Evolutionary conservation across 92 coral and sea anemone species (phyloP), one percentile per base, ranked within the genome.

Genomic region (Phymanthus crucifer): DNA sequence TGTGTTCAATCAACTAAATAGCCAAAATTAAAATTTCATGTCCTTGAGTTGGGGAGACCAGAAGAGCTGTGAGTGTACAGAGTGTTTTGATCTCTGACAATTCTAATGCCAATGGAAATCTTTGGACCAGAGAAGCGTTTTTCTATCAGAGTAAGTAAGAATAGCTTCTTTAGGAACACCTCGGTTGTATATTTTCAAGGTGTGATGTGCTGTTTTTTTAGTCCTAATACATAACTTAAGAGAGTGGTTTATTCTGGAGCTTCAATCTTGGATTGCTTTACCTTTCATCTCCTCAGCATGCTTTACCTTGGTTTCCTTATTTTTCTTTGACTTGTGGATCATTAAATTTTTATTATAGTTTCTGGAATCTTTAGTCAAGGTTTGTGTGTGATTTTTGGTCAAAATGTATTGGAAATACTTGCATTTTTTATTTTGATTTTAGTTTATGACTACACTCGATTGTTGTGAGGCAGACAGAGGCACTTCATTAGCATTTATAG

Each of bases 21-120:
- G 61, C 54, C 47, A 79, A 74, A 82, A 92, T 92, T 92, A 92
- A 92, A 92, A 89, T 89, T 92, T 92, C 87, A 92, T 92, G 97
- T 78, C 52, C 80, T 87, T 57, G 86, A 80, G 78, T 36, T 82
- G 74, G 87, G 87, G 77, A 83, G 73, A 75, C 64, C 37, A 58
- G 32, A 21, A 37, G 86, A 82, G 66, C n/a, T 46, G 74, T 85
- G 87, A 21, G 74, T 74, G 3, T 23, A 77, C 27, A 23, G 37
- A 31, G 84, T 57, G 11, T 24, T 13, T n/a, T 56, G 76, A 66
- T 26, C 73, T 57, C 48, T 33, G 32, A 75, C 31, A 64, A 48
- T 66, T 47, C 82, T 35, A 32, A 89, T 85, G 92, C 85, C 89
- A 67, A 37, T 80, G 40, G 87, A 85, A 74, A 71, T 77, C 47